Evolutionary conservation across 2,113 vertebrate species (phyloP), one percentile per base, ranked within the genome.

Genomic region (Gnathonemus longibarbis): DNA sequence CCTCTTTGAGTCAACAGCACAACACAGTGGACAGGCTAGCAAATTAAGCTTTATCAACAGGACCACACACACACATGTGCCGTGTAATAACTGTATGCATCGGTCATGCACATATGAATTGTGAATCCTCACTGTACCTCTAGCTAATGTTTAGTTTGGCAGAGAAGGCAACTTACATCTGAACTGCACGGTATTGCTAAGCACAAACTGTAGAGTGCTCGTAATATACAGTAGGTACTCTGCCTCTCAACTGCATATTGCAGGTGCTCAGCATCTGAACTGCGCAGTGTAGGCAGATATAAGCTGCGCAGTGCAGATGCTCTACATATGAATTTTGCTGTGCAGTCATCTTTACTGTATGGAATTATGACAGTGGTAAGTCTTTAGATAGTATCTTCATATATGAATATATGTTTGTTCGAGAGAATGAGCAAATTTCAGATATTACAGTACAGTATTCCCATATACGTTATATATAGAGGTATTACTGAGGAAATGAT

Each of bases 11-110:
- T 88, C 58, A 87, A 80, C 62, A 88, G 85, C 86, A 90, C 85
- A 88, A 49, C 86, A 42, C 84, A 66, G 89, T 91, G 74, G 88
- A 91, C 84, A 88, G 56, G 70, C 46, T 90, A 62, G 84, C 48
- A 91, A 90, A 88, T 90, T 27, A 83, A 89, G 88, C 70, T 53
- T 89, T 39, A 89, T 49, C 70, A 35, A 21, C 46, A 50, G 62
- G 5, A 50, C 15, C 17, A 42, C 39, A 31, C 87, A 45, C n/a
- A 48, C 46, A 50, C 45, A 19, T 27, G n/a, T 70, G 62, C 70
- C 74, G 0, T 42, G 74, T 80, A 80, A 80, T 42, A 84, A 42
- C 83, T 84, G 83, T 84, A 2, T 83, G 42, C 45, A 24, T 84
- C 1, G 21, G 80, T 5, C 24, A 4, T 84, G 39, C 45, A 84